Evolutionary conservation across 2,113 vertebrate genomes (phyloP).

Genomic region (Dipodomys merriami): DNA sequence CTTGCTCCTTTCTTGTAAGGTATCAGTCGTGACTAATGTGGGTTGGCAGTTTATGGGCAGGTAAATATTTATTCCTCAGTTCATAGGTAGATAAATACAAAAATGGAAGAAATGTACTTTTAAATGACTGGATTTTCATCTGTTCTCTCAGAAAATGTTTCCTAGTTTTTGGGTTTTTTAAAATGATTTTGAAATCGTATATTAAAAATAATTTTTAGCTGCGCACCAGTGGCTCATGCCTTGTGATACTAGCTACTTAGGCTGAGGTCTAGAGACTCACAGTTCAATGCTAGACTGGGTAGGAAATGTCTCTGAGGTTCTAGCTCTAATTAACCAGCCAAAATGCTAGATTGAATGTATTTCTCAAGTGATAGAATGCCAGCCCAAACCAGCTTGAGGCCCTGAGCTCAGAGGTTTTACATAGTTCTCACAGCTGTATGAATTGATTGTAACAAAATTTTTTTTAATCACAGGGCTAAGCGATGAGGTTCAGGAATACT

Average conservation of each 20-base stretch:
- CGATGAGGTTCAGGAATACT: conserved; percentile 87
- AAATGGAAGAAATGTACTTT: not conserved
- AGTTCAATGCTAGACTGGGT: no score
- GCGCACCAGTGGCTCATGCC: no score
- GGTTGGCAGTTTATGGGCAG: not conserved
- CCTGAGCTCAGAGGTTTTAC: not conserved
- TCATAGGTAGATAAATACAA: conserved; percentile 6
- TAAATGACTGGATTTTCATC: not conserved
- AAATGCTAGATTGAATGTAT: no score
- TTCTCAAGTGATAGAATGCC: no score
- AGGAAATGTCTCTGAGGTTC: no score
- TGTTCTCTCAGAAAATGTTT: not conserved
- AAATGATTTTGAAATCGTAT: conserved; percentile 23
- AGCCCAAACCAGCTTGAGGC: no score
- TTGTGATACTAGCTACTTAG: no score
- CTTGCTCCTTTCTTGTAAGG: not conserved
- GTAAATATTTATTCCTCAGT: not conserved
- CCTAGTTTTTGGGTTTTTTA: not conserved
- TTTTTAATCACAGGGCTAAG: conserved; percentile 87
- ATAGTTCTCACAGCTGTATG: conserved; percentile 22
- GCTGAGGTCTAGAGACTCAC: no score
- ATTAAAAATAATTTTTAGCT: not conserved
- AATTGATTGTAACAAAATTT: conserved; percentile 40
- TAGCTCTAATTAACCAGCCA: no score
- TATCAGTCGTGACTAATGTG: not conserved